Evolutionary conservation across 2,113 vertebrate species (phyloP).

Genomic region (Anolis sagrei): DNA sequence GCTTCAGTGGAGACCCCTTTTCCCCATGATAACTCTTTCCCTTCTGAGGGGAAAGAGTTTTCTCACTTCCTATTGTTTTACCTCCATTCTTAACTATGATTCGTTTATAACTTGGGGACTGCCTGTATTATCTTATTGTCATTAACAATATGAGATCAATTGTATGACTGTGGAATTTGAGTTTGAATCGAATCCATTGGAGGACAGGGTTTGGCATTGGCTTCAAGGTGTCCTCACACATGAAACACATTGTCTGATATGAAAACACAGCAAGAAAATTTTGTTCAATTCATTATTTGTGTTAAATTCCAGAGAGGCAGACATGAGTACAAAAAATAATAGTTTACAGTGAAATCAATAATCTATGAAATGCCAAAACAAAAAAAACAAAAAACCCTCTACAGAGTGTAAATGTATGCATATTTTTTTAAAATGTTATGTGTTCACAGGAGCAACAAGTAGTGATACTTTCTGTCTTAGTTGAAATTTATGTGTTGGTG

Average conservation of each 20-base stretch:
- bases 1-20: too few relatives aligned
- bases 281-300: constrained; percentile 14
- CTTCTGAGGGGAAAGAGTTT: too few relatives aligned
- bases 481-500: not conserved
- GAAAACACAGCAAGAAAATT: constrained; percentile 11
- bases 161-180: not conserved
- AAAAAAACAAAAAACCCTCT: not conserved
- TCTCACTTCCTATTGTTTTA: too few relatives aligned
- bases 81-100: too few relatives aligned
- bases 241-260: not conserved
- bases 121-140: not conserved
- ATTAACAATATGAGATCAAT: not conserved
- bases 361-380: not conserved
- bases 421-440: not conserved
- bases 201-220: not conserved
- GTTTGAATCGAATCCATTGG: not conserved
- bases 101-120: too few relatives aligned
- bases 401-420: not conserved
- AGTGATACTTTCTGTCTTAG: not conserved
- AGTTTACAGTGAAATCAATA: too few relatives aligned
- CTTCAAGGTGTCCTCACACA: not conserved
- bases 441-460: not conserved
- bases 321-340: not conserved
- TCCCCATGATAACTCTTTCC: too few relatives aligned
- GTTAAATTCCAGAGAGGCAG: not conserved